phyloP scores from a whole-genome alignment of 2,888 invertebrate genomes.

The Coenonympha arcania region DNA sequence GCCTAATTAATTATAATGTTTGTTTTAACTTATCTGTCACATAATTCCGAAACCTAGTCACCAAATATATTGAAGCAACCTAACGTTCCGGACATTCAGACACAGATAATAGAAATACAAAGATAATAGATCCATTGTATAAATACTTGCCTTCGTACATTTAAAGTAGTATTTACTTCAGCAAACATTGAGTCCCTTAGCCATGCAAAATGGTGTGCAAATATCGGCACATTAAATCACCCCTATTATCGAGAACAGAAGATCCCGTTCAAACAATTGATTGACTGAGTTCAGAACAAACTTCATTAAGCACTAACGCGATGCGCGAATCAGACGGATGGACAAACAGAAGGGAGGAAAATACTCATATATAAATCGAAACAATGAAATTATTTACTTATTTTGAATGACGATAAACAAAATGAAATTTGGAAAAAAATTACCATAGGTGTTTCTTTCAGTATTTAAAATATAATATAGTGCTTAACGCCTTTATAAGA shows the following conservation, averaged over 20 bases:
- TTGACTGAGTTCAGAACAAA: slow-evolving; percentile 25
- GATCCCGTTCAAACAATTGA: slow-evolving; percentile 23
- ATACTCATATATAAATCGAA: slow-evolving; percentile 40
- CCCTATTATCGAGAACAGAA: slow-evolving; percentile 22
- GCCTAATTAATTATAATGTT: no score
- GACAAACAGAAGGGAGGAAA: slow-evolving; percentile 32
- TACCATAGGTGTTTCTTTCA: no score
- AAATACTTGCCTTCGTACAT: not conserved
- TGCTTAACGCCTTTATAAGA: no score
- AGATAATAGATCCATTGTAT: no score
- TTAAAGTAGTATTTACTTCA: not conserved
- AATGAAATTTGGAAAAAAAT: slow-evolving; percentile 38
- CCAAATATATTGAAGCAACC: no score
- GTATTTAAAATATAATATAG: no score
- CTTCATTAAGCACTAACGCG: slow-evolving; percentile 30
- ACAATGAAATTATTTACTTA: slow-evolving; percentile 28
- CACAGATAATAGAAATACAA: no score
- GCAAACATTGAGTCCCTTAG: not conserved
- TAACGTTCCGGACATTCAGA: no score
- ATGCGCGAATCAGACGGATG: slow-evolving; percentile 35
- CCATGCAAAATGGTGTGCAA: slow-evolving; percentile 13
- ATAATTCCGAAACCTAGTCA: no score
- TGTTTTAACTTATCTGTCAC: no score
- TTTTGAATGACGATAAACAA: slow-evolving; percentile 47
- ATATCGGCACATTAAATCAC: slow-evolving; percentile 19